Evolutionary conservation across 92 coral and sea anemone genomes (phyloP), one percentile per base, ranked within the genome.

Genomic region (Desmophyllum pertusum): DNA sequence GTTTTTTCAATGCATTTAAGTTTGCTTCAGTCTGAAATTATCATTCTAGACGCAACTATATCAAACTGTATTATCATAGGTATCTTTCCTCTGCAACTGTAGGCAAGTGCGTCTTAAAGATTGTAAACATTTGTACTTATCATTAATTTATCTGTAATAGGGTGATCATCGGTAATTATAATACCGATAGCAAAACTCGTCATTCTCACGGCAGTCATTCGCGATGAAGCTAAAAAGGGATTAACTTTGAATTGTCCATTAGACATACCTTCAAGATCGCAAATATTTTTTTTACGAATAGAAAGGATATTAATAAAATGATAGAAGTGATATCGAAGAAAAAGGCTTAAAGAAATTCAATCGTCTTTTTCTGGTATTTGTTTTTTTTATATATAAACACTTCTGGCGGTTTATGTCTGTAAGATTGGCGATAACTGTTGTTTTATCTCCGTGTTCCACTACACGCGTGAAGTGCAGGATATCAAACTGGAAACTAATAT

Each of bases 391-490:
- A 18, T 8, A 36, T 37, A 17, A 37, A 67, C 73, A 67, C 42
- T 36, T 67, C 45, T 6, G 37, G 51, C 52, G 71, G 59, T 55
- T 42, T 40, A 51, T 57, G 66, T 31, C 78, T 72, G 80, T 59
- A 10, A 73, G 69, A 68, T 71, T 52, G 59, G 71, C 27, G 86
- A 83, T 83, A 83, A 83, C 72, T 73, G 21, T 27, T 42, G 43
- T 31, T 75, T 81, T 80, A 81, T 81, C 86, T 81, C 40, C n/a
- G 31, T 6, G 38, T 0, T 71, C 86, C 79, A 79, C 75, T 66
- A 45, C 83, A 66, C 53, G 3, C 31, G n/a, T 43, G 46, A 78
- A 78, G 73, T 31, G 73, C 73, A 27, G n/a, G 71, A 38, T 65
- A 63, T 41, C 75, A 65, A n/a, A 29, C 46, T n/a, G 30, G 75